These are phyloP conservation scores for Scaptomyza polygonia DNA, from an alignment of 2,888 invertebrate species.

Conservation along the genomic window DNA sequence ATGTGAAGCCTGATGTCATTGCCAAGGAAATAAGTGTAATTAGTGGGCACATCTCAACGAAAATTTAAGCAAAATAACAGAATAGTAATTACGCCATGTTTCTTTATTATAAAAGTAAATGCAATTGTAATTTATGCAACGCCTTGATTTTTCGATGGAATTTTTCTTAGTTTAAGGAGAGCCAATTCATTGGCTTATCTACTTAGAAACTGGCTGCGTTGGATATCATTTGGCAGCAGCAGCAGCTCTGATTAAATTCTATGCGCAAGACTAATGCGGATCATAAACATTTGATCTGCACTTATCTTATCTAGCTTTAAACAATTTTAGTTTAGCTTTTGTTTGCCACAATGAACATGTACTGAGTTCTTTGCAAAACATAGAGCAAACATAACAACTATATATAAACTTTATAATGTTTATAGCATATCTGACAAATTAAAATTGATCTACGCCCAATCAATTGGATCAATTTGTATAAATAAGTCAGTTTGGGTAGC, in stretches of 20 bases:
- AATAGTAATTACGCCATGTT: constrained; percentile 17
- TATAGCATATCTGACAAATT: constrained; percentile 6
- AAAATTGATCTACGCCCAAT: constrained; percentile 10
- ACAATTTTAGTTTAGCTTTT: background rate
- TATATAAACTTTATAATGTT: background rate
- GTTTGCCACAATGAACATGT: background rate
- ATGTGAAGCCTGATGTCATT: constrained; percentile 36
- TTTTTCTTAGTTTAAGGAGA: too few species aligned
- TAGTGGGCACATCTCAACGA: constrained; percentile 62
- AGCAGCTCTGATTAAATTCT: constrained; percentile 19
- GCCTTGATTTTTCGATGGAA: too few species aligned
- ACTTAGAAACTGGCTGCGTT: background rate
- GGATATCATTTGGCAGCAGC: background rate
- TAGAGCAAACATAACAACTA: background rate
- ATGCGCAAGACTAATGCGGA: background rate
- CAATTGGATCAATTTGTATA: constrained; percentile 22
- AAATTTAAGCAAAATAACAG: constrained; percentile 38
- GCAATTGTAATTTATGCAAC: background rate
- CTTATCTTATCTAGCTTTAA: constrained; percentile 30
- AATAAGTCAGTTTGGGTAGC: background rate
- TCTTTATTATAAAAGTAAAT: constrained; percentile 5
- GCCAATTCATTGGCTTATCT: background rate
- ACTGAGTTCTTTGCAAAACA: background rate
- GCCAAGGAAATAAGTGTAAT: constrained; percentile 46
- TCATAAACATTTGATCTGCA: constrained; percentile 4